Percentiles rank a stretch among this genome's conserved stretches.
phyloP scores from a whole-genome alignment of 2,797 vertebrate genomes.

The Eurystomus glaucurus region DNA sequence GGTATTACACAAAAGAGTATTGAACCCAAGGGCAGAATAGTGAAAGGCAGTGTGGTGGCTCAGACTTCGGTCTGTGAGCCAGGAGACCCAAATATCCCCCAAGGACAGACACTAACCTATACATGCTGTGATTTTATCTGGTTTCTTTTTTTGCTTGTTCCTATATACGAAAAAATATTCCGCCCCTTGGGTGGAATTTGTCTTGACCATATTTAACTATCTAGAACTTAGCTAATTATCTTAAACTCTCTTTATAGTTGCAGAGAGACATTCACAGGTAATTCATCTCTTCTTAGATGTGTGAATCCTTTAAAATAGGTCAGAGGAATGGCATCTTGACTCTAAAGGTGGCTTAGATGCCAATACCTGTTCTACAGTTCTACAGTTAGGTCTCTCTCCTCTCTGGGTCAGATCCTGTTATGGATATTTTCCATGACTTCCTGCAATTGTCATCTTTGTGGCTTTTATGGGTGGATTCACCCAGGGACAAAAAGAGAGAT shows the following conservation, averaged over 20 bases:
- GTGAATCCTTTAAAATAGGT: neutral
- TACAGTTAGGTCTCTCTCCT: neutral
- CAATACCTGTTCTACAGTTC: neutral
- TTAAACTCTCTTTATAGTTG: neutral
- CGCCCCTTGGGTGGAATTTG: neutral
- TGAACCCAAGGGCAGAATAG: neutral
- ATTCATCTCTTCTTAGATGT: neutral
- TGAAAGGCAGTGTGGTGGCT: neutral
- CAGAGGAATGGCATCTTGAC: neutral
- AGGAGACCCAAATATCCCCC: neutral
- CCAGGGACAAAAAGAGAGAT: neutral
- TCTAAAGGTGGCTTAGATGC: neutral
- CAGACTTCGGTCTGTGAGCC: neutral
- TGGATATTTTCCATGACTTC: neutral
- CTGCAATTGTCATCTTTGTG: accelerated
- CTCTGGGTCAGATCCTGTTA: neutral
- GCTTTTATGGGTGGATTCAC: neutral
- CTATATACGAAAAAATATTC: accelerated
- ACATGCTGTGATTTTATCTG: neutral
- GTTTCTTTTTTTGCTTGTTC: neutral
- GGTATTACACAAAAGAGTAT: neutral
- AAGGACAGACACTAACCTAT: neutral
- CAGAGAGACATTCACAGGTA: neutral
- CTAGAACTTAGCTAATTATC: neutral
- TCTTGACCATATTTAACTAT: neutral